A percentile compares a stretch with the other conserved stretches of the same genome.
phyloP scores from a whole-genome alignment of 2,113 vertebrate species.

The Amblyornis subalaris region DNA sequence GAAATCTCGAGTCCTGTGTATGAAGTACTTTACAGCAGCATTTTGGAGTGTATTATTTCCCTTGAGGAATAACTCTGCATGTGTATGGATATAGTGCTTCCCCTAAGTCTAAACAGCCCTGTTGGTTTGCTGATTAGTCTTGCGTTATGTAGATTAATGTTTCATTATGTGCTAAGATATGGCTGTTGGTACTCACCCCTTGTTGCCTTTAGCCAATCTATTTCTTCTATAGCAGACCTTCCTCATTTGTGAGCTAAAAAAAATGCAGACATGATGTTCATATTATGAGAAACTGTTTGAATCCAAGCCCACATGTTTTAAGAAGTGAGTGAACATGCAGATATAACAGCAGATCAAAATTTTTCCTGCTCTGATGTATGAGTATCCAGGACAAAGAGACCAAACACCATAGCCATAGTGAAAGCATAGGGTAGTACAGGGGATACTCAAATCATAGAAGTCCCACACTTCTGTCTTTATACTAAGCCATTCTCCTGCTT shows the following conservation, averaged over 20 bases:
- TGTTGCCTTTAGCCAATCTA: background rate
- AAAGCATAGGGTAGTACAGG: background rate
- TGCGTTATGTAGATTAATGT: background rate
- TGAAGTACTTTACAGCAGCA: background rate
- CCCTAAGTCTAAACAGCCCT: background rate
- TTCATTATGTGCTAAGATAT: background rate
- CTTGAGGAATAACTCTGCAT: background rate
- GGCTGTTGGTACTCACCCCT: background rate
- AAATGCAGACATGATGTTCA: background rate
- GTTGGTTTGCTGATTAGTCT: background rate
- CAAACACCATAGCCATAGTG: background rate
- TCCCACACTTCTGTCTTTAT: accelerated
- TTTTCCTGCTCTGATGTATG: background rate
- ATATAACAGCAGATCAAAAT: background rate
- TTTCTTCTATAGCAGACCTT: background rate
- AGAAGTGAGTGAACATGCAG: background rate
- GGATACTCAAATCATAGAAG: background rate
- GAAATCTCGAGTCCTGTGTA: background rate
- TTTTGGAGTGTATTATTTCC: background rate
- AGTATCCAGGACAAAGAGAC: background rate
- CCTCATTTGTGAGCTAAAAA: background rate
- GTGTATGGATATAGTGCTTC: background rate
- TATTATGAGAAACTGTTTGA: background rate
- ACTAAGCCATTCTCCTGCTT: background rate
- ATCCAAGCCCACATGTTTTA: background rate